These are phyloP conservation scores for Eupithecia inturbata DNA, from an alignment of 2,888 invertebrate species.

Conservation along the genomic window DNA sequence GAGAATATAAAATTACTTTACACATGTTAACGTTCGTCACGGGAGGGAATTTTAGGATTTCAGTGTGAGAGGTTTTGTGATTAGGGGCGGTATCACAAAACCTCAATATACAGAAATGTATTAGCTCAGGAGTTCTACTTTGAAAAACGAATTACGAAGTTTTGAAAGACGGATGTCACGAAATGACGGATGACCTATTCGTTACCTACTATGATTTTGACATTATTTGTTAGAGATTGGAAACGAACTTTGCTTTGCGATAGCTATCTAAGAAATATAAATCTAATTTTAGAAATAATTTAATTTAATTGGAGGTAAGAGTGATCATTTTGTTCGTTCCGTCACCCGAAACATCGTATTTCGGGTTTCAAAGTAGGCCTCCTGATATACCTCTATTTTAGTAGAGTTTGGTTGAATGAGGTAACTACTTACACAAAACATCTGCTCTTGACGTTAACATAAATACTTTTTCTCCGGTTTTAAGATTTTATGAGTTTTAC, in stretches of 20 bases:
- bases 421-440: constrained; percentile 2
- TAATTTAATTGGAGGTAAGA: no score
- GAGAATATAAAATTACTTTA: constrained; percentile 7
- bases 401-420: neutral
- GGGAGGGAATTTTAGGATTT: neutral
- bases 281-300: no score
- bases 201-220: neutral
- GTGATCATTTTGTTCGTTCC: neutral
- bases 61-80: neutral
- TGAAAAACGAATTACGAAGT: neutral
- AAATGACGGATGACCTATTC: neutral
- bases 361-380: neutral
- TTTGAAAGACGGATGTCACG: neutral
- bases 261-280: no score
- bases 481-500: neutral
- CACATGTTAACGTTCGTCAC: constrained; percentile 10
- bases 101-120: neutral
- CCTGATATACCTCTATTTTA: neutral
- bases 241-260: neutral
- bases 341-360: neutral
- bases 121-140: neutral
- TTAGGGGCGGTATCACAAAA: neutral
- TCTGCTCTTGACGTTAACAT: neutral
- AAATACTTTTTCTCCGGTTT: neutral
- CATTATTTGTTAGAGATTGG: neutral